Evolutionary conservation across 2,888 invertebrate species (phyloP).

Genomic region (Adelognathus sp.): DNA sequence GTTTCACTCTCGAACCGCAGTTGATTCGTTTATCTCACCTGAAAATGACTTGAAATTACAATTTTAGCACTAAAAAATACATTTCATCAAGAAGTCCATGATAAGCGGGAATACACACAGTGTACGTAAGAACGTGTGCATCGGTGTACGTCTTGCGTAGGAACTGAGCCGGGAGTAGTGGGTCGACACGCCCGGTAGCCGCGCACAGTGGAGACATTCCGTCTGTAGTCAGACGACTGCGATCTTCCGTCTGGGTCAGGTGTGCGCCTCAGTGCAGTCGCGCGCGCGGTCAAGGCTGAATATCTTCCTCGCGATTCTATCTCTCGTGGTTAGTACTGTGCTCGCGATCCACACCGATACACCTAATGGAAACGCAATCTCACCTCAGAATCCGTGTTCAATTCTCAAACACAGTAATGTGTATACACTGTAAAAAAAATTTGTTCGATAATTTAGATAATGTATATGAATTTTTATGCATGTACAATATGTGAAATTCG

Average conservation of each 20-base stretch:
- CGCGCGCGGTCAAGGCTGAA: conserved; percentile 55
- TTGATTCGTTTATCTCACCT: conserved; percentile 7
- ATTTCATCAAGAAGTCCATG: conserved; percentile 2
- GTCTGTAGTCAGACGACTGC: conserved; percentile 63
- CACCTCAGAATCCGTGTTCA: neutral
- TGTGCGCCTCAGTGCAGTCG: conserved; percentile 51
- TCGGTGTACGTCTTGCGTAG: conserved; percentile 1
- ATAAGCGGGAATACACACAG: conserved; percentile 39
- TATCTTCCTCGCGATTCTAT: conserved; percentile 44
- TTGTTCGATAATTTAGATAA: too few relatives aligned
- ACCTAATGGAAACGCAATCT: neutral
- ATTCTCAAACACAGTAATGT: neutral
- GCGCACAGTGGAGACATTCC: conserved; percentile 62
- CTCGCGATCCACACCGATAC: neutral
- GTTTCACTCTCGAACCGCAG: conserved; percentile 34
- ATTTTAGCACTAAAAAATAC: conserved; percentile 10
- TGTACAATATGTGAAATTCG: too few relatives aligned
- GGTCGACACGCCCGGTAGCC: conserved; percentile 50
- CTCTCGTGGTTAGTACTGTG: conserved; percentile 23
- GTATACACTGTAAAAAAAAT: too few relatives aligned
- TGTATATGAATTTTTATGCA: too few relatives aligned
- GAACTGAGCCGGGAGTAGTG: conserved; percentile 41
- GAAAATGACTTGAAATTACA: neutral
- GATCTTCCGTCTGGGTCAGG: conserved; percentile 60
- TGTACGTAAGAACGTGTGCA: conserved; percentile 19